A percentile compares a stretch with the other conserved stretches of the same genome.
Evolutionary conservation across 2,113 vertebrate genomes (phyloP).

Genomic region (Campylomormyrus numenius): DNA sequence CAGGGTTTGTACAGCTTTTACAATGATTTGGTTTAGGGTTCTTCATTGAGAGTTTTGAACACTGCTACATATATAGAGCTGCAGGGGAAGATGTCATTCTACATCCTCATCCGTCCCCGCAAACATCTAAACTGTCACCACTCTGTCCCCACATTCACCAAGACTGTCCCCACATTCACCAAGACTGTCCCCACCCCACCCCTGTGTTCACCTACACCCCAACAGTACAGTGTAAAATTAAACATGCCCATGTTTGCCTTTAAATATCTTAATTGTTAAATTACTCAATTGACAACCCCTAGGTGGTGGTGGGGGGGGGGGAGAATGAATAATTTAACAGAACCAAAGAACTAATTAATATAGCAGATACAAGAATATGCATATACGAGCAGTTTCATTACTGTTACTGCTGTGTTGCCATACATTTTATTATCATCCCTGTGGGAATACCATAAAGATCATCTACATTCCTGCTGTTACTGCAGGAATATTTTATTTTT

Average conservation of each 20-base stretch:
- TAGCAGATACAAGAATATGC: background rate
- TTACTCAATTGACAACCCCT: background rate
- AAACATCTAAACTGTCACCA: too few relatives aligned
- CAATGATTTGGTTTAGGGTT: background rate
- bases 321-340: background rate
- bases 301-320: background rate
- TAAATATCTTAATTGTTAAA: background rate
- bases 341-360: background rate
- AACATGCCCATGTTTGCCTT: background rate
- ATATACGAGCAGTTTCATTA: background rate
- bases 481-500: background rate
- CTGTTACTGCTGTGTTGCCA: background rate
- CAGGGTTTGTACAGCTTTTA: background rate
- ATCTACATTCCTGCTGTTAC: background rate
- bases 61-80: background rate
- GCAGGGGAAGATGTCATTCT: background rate
- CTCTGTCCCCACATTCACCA: too few relatives aligned
- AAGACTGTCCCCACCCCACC: too few relatives aligned
- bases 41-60: background rate
- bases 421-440: background rate
- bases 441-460: background rate
- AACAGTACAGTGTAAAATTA: background rate
- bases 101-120: background rate
- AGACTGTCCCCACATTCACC: too few relatives aligned
- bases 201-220: background rate